phyloP scores from a whole-genome alignment of 2,888 invertebrate genomes.

The Scaptomyza reducta region DNA sequence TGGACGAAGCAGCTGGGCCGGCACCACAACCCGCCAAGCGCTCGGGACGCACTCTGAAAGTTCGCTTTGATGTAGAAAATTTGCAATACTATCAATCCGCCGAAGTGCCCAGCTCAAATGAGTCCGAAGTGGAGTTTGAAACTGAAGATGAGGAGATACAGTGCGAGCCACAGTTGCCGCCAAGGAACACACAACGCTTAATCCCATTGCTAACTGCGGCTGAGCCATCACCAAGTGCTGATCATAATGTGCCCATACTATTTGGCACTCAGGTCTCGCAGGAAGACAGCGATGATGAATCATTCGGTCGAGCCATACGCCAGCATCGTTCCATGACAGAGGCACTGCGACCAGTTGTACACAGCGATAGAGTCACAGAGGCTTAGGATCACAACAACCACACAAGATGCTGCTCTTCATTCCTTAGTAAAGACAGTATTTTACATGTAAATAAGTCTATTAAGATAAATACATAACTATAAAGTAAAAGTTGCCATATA shows the following conservation, averaged over 20 bases:
- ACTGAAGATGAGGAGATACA: constrained; percentile 7
- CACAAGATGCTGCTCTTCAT: constrained; percentile 34
- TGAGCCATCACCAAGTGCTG: constrained; percentile 1
- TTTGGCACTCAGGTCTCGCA: constrained; percentile 72
- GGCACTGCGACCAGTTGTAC: constrained; percentile 68
- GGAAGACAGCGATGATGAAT: constrained; percentile 56
- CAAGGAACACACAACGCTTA: constrained; percentile 63
- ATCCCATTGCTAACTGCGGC: constrained; percentile 20
- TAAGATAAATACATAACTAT: constrained; percentile 14
- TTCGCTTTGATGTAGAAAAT: constrained; percentile 76
- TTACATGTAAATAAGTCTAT: constrained; percentile 55
- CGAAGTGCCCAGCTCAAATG: constrained; percentile 51
- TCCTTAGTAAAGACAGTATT: constrained; percentile 73
- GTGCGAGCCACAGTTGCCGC: constrained; percentile 22
- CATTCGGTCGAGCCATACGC: constrained; percentile 84
- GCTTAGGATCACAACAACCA: constrained; percentile 39
- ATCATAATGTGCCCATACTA: constrained; percentile 50
- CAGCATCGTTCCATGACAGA: constrained; percentile 85
- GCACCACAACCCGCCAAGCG: constrained; percentile 59
- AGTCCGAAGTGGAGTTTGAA: constrained; percentile 40
- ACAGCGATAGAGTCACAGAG: constrained; percentile 37
- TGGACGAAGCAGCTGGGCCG: constrained; percentile 8
- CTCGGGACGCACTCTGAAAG: constrained; percentile 56
- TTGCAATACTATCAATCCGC: constrained; percentile 66
- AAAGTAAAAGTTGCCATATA: constrained; percentile 49